These are phyloP conservation scores for Rapana venosa DNA, from an alignment of 2,888 invertebrate genomes.

Conservation along the genomic window DNA sequence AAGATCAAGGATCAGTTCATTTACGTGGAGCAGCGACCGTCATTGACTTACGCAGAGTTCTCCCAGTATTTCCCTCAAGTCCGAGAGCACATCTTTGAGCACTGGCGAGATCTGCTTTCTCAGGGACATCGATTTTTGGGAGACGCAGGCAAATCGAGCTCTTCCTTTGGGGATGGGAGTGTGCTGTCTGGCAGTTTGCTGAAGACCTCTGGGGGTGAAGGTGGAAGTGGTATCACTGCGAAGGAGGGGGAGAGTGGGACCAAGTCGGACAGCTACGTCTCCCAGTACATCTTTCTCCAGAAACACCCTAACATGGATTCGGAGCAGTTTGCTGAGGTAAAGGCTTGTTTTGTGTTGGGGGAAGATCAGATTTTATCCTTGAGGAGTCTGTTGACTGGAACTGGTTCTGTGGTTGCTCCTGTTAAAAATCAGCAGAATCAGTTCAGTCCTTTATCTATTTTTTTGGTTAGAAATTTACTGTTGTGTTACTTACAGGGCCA, in stretches of 20 bases:
- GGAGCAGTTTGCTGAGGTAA: conserved; percentile 48
- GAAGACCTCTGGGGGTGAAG: neutral
- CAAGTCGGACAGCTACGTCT: neutral
- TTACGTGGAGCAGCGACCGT: conserved; percentile 55
- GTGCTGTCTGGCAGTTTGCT: neutral
- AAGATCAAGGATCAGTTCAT: conserved; percentile 58
- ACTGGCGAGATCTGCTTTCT: conserved; percentile 52
- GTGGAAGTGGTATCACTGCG: neutral
- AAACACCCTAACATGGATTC: conserved; percentile 45
- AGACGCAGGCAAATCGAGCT: neutral
- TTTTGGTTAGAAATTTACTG: no score
- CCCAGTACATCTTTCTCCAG: conserved; percentile 48
- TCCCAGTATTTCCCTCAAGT: conserved; percentile 53
- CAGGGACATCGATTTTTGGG: conserved; percentile 53
- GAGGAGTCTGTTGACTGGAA: no score
- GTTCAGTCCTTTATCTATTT: no score
- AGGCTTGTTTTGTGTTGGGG: no score
- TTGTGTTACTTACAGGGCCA: no score
- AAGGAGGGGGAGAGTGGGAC: conserved; percentile 19
- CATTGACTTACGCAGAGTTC: conserved; percentile 52
- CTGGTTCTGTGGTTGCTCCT: no score
- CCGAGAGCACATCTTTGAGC: conserved; percentile 51
- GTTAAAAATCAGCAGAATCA: no score
- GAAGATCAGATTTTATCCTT: no score
- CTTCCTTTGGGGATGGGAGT: neutral